Conservation (phyloP, 2,888 invertebrate genomes). For the Heteromyza rotundicornis region DNA sequence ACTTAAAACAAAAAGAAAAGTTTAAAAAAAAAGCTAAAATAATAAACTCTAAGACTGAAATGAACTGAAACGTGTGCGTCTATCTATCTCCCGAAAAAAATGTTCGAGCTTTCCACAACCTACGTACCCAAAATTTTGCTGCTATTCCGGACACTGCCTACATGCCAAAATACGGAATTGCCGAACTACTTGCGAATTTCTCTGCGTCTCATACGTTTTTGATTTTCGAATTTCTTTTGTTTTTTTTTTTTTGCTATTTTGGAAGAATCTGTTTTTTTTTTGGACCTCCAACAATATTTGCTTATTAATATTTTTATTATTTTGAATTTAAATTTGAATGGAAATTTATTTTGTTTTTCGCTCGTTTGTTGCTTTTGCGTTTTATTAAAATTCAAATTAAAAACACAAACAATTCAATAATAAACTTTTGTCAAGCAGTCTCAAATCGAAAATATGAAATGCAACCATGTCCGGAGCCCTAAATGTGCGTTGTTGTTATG, state of each 20-base stretch:
- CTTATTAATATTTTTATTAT: neutral
- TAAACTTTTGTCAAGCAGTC: neutral
- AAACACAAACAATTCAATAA: no score
- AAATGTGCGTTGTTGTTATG: neutral
- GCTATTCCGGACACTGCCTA: no score
- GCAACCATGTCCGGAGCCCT: neutral
- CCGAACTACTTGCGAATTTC: neutral
- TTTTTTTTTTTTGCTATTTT: neutral
- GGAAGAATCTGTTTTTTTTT: neutral
- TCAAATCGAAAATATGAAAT: neutral
- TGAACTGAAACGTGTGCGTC: no score
- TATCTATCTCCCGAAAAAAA: no score
- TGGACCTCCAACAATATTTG: neutral
- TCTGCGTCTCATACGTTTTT: neutral
- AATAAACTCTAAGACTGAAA: no score
- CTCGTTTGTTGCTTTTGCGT: neutral
- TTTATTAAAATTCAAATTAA: no score
- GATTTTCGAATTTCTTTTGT: neutral
- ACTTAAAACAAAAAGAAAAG: no score
- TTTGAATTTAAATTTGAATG: neutral
- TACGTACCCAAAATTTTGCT: no score
- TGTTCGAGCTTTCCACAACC: no score
- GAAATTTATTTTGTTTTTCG: neutral
- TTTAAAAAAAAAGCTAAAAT: no score
- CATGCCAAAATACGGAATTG: no score